Percentiles rank a stretch among this genome's conserved stretches.
phyloP scores from a whole-genome alignment of 2,888 invertebrate genomes.

The Cephus sareptanus region DNA sequence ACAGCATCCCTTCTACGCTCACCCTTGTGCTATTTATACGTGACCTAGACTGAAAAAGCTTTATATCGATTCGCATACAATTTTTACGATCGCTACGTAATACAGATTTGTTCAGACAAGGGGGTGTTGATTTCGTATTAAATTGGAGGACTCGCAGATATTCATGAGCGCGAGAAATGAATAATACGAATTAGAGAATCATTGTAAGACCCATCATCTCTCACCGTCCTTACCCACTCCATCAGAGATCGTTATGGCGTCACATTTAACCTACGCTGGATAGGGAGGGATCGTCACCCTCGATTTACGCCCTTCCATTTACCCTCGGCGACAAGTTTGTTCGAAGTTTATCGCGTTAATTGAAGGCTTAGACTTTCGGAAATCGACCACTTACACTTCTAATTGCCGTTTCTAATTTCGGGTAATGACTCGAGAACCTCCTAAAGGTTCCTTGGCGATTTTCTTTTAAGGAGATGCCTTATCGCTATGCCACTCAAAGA shows the following conservation, averaged over 20 bases:
- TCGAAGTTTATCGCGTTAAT: slow-evolving; percentile 38
- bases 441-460: background rate
- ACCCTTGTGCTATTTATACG: background rate
- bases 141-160: background rate
- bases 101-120: background rate
- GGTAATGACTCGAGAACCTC: slow-evolving; percentile 41
- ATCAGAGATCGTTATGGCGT: background rate
- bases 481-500: background rate
- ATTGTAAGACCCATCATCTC: background rate
- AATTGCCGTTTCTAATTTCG: slow-evolving; percentile 40
- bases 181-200: background rate
- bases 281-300: slow-evolving; percentile 2
- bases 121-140: background rate
- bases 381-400: slow-evolving; percentile 16
- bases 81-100: background rate
- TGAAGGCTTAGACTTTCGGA: slow-evolving; percentile 38
- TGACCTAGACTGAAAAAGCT: background rate
- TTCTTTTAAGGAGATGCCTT: background rate
- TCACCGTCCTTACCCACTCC: background rate
- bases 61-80: background rate
- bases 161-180: background rate
- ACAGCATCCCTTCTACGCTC: background rate
- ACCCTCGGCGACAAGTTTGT: background rate
- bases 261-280: background rate
- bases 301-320: background rate